Evolutionary conservation across 2,888 invertebrate genomes (phyloP), one percentile per base, ranked within the genome.

Genomic region (Oasisia sp.): DNA sequence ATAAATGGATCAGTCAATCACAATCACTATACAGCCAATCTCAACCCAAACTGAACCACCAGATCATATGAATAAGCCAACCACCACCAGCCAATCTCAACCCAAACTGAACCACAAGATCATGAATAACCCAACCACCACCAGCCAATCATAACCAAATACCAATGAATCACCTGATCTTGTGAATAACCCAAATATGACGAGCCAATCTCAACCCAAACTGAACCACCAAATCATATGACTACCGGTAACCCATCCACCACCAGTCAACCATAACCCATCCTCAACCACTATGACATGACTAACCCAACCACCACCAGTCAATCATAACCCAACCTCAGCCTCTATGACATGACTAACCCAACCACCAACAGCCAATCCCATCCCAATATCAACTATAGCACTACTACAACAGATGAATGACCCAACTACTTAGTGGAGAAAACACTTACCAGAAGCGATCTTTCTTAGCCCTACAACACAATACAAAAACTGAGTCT

Each of bases 401-500:
- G 14, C 9, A 50, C 14, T 14, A 50, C 50, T 50, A 50, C 9
- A 14, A 50, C 50, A 50, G 50, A 50, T 50, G 50, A 50, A 14
- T n/a, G 27, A 74, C 74, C 74, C 74, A n/a, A 27, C 74, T 74
- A 74, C 74, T 27, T n/a, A 74, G 74, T 74, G 19, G 27, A 74
- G n/a, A 74, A 74, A 74, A n/a, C 74, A 74, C 74, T 74, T 74
- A 74, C 74, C 74, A 74, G 74, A 74, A 74, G 74, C 74, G 19
- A 74, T 74, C 74, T 74, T 74, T 74, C n/a, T 74, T 74, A 74
- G 74, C n/a, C 74, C 74, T 74, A n/a, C 74, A 74, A 74, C 74
- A 74, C 74, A 74, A 74, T 74, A 19, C 74, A 19, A 74, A 74
- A 74, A 74, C n/a, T n/a, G 14, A 74, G 74, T 74, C n/a, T 74